A percentile compares a stretch with the other conserved stretches of the same genome.
Conservation (phyloP, 2,797 vertebrate genomes). For the Xyrichtys novacula region DNA sequence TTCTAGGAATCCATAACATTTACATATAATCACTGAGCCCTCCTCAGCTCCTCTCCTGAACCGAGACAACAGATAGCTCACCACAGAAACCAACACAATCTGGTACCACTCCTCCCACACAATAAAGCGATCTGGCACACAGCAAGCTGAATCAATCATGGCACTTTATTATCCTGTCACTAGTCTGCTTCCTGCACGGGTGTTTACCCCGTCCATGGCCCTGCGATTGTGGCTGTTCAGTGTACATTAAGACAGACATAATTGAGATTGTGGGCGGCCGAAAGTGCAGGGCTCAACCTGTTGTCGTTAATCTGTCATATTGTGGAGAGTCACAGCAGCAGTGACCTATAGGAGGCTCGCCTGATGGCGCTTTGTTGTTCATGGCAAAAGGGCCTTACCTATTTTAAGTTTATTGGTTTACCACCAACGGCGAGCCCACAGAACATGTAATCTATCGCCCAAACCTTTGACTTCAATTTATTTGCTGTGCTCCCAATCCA, state of each 20-base stretch:
- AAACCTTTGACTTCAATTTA: conserved; percentile 71
- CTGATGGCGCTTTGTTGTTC: conserved; percentile 81
- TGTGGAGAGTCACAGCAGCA: conserved; percentile 74
- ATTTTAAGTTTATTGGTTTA: conserved; percentile 78
- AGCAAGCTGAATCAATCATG: conserved; percentile 85
- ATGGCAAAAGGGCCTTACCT: conserved; percentile 80
- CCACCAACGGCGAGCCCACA: conserved; percentile 81
- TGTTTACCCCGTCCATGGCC: conserved; percentile 83
- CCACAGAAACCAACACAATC: conserved; percentile 78
- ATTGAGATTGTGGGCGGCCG: conserved; percentile 85
- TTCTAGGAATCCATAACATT: conserved; percentile 46
- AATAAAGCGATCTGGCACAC: conserved; percentile 81
- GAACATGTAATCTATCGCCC: conserved; percentile 70
- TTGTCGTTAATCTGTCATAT: conserved; percentile 88
- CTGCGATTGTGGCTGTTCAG: conserved; percentile 79
- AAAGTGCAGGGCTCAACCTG: conserved; percentile 83
- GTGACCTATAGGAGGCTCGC: conserved; percentile 76
- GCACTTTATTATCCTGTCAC: conserved; percentile 88
- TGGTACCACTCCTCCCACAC: conserved; percentile 81
- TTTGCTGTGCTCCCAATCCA: conserved; percentile 65
- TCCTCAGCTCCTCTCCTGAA: conserved; percentile 40
- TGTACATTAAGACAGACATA: conserved; percentile 85
- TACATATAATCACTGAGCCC: conserved; percentile 38
- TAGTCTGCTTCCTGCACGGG: conserved; percentile 83
- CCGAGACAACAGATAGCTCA: conserved; percentile 61